A percentile compares a stretch with the other conserved stretches of the same genome.
Conservation (phyloP, 2,113 vertebrate genomes). For the Neodon shergylaensis region DNA sequence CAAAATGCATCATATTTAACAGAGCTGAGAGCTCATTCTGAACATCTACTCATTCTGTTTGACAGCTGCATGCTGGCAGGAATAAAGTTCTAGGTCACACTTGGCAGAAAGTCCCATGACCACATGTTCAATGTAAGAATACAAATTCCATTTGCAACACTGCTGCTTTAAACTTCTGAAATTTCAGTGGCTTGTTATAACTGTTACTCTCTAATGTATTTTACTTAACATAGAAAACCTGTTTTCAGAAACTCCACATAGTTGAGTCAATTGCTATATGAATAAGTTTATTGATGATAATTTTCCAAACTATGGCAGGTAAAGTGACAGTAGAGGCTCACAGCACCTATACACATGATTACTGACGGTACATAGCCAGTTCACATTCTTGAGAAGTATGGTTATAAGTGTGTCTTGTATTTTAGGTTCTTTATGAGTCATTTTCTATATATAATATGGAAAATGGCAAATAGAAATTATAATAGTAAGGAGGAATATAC, state of each 20-base stretch:
- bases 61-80: background rate
- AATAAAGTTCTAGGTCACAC: background rate
- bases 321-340: background rate
- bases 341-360: background rate
- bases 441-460: background rate
- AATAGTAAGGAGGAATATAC: background rate
- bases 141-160: background rate
- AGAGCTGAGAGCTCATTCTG: background rate
- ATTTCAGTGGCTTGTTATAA: background rate
- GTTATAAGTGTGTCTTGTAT: background rate
- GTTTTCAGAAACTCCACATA: background rate
- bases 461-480: background rate
- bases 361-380: background rate
- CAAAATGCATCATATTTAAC: background rate
- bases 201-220: background rate
- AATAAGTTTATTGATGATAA: background rate
- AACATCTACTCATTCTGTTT: background rate
- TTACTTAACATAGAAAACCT: background rate
- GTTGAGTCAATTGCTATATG: background rate
- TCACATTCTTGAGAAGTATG: background rate
- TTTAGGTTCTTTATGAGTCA: background rate
- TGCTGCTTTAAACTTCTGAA: background rate
- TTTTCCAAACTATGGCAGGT: background rate
- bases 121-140: background rate
- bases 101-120: background rate